Percentiles rank a stretch among this genome's conserved stretches.
Evolutionary conservation across 2,888 invertebrate species (phyloP).

Genomic region (Hyles lineata): DNA sequence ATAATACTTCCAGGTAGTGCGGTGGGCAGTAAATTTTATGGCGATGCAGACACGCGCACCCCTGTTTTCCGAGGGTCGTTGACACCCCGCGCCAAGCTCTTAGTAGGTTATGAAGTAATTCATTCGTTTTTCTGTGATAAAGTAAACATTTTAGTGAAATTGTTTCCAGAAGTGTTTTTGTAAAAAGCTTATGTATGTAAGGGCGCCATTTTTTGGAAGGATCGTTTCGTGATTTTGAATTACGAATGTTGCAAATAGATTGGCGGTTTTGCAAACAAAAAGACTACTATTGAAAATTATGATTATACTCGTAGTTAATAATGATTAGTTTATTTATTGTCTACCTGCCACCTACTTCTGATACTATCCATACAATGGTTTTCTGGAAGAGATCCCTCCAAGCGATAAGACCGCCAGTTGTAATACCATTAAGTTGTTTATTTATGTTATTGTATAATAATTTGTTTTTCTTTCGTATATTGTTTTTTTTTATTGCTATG

Average conservation of each 20-base stretch:
- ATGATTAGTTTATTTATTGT: too few relatives aligned
- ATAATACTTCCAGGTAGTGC: slow-evolving; percentile 12
- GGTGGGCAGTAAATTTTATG: slow-evolving; percentile 16
- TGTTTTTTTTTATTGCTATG: too few relatives aligned
- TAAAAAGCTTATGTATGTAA: not conserved
- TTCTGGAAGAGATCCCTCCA: too few relatives aligned
- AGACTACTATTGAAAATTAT: too few relatives aligned
- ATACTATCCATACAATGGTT: too few relatives aligned
- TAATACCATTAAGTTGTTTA: too few relatives aligned
- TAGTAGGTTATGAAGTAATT: slow-evolving; percentile 8
- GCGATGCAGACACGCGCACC: slow-evolving; percentile 14
- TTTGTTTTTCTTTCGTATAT: too few relatives aligned
- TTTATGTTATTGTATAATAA: too few relatives aligned
- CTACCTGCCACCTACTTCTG: too few relatives aligned
- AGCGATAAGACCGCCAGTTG: too few relatives aligned
- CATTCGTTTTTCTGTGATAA: not conserved
- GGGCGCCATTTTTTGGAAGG: not conserved
- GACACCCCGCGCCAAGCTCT: not conserved
- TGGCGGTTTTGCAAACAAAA: too few relatives aligned
- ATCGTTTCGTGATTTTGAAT: not conserved
- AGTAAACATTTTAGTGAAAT: not conserved
- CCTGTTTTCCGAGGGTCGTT: slow-evolving; percentile 17
- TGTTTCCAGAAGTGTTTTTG: not conserved
- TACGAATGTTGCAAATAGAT: not conserved
- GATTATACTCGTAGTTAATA: too few relatives aligned